Evolutionary conservation across 2,797 vertebrate genomes (phyloP).

Genomic region (Buceros bicornis): DNA sequence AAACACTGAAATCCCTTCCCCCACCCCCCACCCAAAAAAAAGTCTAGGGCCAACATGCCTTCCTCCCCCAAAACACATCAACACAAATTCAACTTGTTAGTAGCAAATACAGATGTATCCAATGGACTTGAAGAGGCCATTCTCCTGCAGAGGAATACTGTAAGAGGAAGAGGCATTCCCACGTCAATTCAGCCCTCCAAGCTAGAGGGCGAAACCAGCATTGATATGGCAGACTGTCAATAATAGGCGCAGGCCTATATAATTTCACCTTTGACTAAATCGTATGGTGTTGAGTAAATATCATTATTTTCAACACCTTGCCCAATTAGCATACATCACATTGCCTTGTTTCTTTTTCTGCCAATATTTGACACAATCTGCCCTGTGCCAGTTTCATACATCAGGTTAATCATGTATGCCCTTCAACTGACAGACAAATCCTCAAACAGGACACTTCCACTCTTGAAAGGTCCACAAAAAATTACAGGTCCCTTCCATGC

Average conservation of each 20-base stretch:
- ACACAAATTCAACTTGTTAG: not conserved
- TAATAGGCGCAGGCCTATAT: not conserved
- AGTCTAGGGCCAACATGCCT: not conserved
- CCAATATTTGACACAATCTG: not conserved
- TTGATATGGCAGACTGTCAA: not conserved
- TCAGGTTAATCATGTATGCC: not conserved
- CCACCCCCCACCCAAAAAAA: not conserved
- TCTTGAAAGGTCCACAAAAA: conserved; percentile 51
- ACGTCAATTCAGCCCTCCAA: not conserved
- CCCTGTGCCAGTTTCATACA: not conserved
- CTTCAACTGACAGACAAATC: not conserved
- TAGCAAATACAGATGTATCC: not conserved
- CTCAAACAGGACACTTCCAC: conserved; percentile 1
- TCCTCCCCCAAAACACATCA: not conserved
- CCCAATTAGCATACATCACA: not conserved
- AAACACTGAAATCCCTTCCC: not conserved
- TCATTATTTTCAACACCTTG: not conserved
- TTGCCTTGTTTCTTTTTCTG: not conserved
- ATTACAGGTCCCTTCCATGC: not conserved
- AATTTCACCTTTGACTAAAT: not conserved
- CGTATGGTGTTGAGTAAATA: not conserved
- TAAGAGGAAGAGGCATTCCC: not conserved
- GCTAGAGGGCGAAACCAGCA: not conserved
- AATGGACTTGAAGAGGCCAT: not conserved
- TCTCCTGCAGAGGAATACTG: not conserved